A percentile compares a stretch with the other conserved stretches of the same genome.
These are phyloP conservation scores for Daboia siamensis DNA, from an alignment of 2,113 vertebrate genomes.

Conservation along the genomic window DNA sequence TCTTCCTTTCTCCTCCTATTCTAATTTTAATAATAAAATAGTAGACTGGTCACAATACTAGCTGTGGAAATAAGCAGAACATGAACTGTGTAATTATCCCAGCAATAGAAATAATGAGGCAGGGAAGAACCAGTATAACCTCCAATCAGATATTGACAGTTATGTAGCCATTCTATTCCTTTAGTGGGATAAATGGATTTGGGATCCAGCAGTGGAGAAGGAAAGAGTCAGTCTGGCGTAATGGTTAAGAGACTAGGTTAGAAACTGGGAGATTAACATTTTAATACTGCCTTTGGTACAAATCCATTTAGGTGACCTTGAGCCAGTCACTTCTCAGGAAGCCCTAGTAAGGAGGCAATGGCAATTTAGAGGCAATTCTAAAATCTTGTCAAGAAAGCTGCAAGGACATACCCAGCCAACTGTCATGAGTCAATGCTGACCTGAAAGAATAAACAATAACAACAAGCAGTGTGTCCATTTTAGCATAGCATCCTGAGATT, in stretches of 20 bases:
- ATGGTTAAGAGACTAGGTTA: not conserved
- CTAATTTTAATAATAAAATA: not conserved
- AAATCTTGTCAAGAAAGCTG: not conserved
- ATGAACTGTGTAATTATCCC: not conserved
- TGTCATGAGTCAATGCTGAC: not conserved
- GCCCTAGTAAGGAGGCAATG: no score
- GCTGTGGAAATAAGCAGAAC: not conserved
- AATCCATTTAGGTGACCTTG: not conserved
- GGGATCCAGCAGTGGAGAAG: not conserved
- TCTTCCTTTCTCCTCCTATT: not conserved
- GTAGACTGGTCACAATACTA: not conserved
- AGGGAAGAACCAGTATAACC: no score
- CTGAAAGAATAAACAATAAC: not conserved
- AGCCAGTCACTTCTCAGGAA: not conserved
- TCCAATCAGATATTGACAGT: not conserved
- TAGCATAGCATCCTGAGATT: not conserved
- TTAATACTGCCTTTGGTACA: not conserved
- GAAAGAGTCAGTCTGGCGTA: not conserved
- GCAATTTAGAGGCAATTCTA: not conserved
- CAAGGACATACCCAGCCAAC: not conserved
- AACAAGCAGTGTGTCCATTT: not conserved
- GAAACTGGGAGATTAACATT: not conserved
- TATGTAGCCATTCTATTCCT: not conserved
- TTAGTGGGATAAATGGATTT: no score
- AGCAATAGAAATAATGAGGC: not conserved